Evolutionary conservation across 2,888 invertebrate species (phyloP).

Genomic region (Creontiades dilutus): DNA sequence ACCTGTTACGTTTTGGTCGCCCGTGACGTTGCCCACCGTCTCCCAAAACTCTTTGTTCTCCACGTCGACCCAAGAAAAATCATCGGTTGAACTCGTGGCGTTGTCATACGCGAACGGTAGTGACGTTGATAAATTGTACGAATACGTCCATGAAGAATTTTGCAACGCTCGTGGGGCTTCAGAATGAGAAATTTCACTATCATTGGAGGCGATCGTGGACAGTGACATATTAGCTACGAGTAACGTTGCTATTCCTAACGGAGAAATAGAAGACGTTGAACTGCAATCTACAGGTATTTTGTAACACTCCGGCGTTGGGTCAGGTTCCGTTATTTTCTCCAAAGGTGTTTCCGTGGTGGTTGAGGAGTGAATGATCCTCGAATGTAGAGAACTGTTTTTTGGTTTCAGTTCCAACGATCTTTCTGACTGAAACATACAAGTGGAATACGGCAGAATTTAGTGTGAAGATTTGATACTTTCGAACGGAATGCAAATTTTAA

Average conservation of each 20-base stretch:
- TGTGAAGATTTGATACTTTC: too few species aligned
- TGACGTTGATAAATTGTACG: background rate
- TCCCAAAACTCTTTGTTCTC: constrained; percentile 48
- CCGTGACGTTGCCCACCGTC: constrained; percentile 18
- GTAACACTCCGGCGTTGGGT: constrained; percentile 21
- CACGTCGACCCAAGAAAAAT: constrained; percentile 42
- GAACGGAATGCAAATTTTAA: too few species aligned
- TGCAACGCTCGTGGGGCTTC: background rate
- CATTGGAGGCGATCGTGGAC: background rate
- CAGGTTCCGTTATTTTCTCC: background rate
- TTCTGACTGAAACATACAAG: constrained; percentile 50
- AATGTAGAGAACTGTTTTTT: background rate
- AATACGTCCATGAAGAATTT: background rate
- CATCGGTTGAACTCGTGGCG: background rate
- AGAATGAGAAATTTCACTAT: background rate
- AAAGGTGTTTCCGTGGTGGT: background rate
- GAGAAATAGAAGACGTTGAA: background rate
- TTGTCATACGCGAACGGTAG: background rate
- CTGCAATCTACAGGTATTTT: constrained; percentile 41
- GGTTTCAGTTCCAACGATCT: constrained; percentile 53
- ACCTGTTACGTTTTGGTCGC: background rate
- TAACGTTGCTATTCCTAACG: constrained; percentile 45
- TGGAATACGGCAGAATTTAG: background rate
- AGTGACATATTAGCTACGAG: constrained; percentile 49
- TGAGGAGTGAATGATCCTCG: background rate